Evolutionary conservation across 2,888 invertebrate species (phyloP).

Genomic region (Eupeodes luniger): DNA sequence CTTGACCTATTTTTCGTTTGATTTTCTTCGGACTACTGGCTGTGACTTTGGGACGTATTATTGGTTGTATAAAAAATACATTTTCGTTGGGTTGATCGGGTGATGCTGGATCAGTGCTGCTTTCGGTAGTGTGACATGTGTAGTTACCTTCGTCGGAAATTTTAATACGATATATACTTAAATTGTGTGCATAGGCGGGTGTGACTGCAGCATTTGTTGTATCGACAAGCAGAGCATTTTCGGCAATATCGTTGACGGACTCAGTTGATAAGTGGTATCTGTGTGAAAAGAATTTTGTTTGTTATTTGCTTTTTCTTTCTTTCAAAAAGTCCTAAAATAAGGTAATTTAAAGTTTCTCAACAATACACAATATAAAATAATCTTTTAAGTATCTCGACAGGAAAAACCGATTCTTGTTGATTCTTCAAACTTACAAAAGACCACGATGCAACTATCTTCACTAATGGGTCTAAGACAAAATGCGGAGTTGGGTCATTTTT

Average conservation of each 20-base stretch:
- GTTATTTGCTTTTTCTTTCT: neutral
- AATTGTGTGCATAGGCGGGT: constrained; percentile 82
- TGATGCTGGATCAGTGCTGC: constrained; percentile 82
- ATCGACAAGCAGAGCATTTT: constrained; percentile 77
- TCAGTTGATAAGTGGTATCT: constrained; percentile 67
- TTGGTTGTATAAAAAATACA: constrained; percentile 82
- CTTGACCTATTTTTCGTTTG: constrained; percentile 85
- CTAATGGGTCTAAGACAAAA: too few relatives aligned
- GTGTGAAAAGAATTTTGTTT: constrained; percentile 28
- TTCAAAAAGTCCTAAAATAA: neutral
- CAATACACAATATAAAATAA: too few relatives aligned
- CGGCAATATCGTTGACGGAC: constrained; percentile 61
- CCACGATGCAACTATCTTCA: too few relatives aligned
- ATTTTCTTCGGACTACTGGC: constrained; percentile 83
- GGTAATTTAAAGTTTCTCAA: too few relatives aligned
- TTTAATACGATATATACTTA: constrained; percentile 85
- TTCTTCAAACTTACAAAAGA: too few relatives aligned
- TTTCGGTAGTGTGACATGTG: constrained; percentile 85
- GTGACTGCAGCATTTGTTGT: constrained; percentile 83
- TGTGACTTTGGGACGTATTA: constrained; percentile 85
- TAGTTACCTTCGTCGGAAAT: constrained; percentile 87
- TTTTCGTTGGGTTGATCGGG: constrained; percentile 76
- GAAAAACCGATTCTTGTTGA: too few relatives aligned
- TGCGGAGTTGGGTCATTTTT: too few relatives aligned
- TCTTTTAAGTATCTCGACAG: too few relatives aligned